Conservation (phyloP, 2,888 invertebrate genomes). For the Sialis lutaria region DNA sequence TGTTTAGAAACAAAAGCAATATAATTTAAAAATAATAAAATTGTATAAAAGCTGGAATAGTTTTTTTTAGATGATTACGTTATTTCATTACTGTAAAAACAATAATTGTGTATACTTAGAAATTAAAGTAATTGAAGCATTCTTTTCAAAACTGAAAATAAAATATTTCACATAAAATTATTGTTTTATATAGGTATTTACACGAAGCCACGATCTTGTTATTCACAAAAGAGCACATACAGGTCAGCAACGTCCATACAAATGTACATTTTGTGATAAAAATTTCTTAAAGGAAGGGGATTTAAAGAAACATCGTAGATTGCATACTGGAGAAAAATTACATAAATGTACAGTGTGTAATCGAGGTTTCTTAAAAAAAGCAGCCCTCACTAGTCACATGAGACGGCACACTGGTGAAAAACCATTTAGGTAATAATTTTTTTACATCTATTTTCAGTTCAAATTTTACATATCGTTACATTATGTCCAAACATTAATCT, state of each 20-base stretch:
- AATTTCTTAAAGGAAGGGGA: conserved; percentile 4
- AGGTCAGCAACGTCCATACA: conserved; percentile 2
- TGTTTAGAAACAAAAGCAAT: too few relatives aligned
- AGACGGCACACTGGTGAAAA: conserved; percentile 1
- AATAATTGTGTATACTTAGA: too few relatives aligned
- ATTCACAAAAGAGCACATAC: conserved; percentile 4
- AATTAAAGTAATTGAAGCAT: too few relatives aligned
- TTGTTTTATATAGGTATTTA: not conserved
- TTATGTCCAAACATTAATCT: too few relatives aligned
- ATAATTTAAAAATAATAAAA: too few relatives aligned
- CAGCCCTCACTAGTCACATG: conserved; percentile 1
- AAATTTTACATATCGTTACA: too few relatives aligned
- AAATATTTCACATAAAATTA: too few relatives aligned
- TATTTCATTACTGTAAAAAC: too few relatives aligned
- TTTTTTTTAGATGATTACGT: too few relatives aligned
- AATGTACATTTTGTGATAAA: conserved; percentile 3
- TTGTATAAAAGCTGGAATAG: too few relatives aligned
- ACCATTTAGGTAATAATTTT: not conserved
- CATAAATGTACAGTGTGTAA: conserved; percentile 4
- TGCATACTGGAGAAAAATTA: conserved; percentile 3
- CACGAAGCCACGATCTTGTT: conserved; percentile 2
- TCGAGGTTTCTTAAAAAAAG: conserved; percentile 2
- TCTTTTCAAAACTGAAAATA: too few relatives aligned
- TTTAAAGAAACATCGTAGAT: conserved; percentile 3
- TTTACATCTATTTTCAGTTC: too few relatives aligned